A percentile compares a stretch with the other conserved stretches of the same genome.
These are phyloP conservation scores for Thryonomys swinderianus DNA, from an alignment of 2,113 vertebrate genomes.

Conservation along the genomic window DNA sequence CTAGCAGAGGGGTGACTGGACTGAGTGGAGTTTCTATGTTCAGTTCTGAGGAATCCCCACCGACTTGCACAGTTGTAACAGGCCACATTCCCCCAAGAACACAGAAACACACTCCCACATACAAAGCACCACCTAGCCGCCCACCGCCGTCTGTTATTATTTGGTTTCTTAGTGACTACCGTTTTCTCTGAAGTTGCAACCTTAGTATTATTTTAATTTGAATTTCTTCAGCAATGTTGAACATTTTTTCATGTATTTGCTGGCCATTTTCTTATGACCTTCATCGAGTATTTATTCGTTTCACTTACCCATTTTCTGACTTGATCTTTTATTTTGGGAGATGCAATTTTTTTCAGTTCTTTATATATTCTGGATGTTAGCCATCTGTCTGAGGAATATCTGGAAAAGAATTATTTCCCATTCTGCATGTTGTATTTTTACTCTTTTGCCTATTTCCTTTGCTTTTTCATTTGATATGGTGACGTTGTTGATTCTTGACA, in stretches of 20 bases:
- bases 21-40: neutral
- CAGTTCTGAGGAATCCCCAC: neutral
- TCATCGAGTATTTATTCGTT: neutral
- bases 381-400: neutral
- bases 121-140: neutral
- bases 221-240: neutral
- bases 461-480: neutral
- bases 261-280: neutral
- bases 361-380: neutral
- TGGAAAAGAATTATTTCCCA: neutral
- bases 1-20: neutral
- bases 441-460: neutral
- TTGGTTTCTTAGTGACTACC: neutral
- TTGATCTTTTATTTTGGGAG: neutral
- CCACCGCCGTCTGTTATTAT: neutral
- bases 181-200: neutral
- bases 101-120: neutral
- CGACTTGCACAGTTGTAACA: neutral
- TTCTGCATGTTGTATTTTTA: neutral
- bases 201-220: neutral
- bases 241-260: neutral
- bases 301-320: neutral
- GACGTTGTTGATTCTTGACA: neutral
- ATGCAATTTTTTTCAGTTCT: neutral
- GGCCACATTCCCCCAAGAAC: neutral